Evolutionary conservation across 53 echinoderm and acorn worm genomes (phyloP).

Genomic region (Paracentrotus lividus): DNA sequence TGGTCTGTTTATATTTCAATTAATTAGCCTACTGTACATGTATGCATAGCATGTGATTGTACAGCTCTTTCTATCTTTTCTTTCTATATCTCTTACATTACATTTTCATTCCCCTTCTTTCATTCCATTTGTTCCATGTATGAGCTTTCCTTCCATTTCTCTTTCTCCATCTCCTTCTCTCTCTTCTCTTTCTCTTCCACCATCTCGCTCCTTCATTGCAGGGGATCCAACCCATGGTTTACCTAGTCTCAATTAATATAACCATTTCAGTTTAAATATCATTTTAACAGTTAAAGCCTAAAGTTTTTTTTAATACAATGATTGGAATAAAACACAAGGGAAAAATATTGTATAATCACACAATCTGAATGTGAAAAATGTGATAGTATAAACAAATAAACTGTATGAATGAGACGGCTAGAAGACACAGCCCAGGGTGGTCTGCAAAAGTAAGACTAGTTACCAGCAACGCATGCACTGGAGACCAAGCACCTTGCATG

Average conservation of each 20-base stretch:
- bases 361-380: too few species aligned
- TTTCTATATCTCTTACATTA: too few species aligned
- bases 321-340: neutral
- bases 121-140: neutral
- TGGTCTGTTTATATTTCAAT: too few species aligned
- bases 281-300: too few species aligned
- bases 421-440: neutral
- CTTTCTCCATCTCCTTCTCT: neutral
- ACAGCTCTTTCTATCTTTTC: too few species aligned
- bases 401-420: too few species aligned
- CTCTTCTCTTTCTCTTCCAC: neutral
- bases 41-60: too few species aligned
- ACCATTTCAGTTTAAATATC: too few species aligned
- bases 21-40: too few species aligned
- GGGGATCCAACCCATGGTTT: neutral
- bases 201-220: neutral
- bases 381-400: too few species aligned
- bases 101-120: neutral
- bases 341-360: too few species aligned
- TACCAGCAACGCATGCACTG: neutral
- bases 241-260: neutral
- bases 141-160: neutral
- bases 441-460: neutral
- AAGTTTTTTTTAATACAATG: neutral
- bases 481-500: slow-evolving; percentile 39